Percentiles rank a stretch among this genome's conserved stretches.
These are phyloP conservation scores for Acholoe squamosa DNA, from an alignment of 2,888 invertebrate genomes.

Conservation along the genomic window DNA sequence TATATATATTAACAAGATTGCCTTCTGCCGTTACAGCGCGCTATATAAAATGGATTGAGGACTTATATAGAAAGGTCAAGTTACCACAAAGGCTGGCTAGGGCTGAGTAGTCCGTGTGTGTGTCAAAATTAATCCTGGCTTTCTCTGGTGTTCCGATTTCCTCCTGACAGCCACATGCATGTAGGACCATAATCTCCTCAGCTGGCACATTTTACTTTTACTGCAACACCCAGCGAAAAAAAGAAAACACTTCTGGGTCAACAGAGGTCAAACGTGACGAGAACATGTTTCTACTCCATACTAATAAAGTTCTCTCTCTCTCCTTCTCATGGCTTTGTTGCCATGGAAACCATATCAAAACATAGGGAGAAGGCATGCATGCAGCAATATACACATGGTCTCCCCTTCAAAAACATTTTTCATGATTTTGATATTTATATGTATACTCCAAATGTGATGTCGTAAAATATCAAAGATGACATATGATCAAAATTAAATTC, in stretches of 20 bases:
- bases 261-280: constrained; percentile 23
- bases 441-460: constrained; percentile 21
- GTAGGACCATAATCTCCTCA: background rate
- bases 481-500: constrained; percentile 6
- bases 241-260: background rate
- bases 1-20: constrained; percentile 2
- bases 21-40: background rate
- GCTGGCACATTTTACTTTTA: background rate
- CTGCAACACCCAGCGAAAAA: background rate
- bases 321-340: background rate
- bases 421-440: background rate
- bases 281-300: background rate
- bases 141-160: background rate
- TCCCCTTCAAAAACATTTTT: constrained; percentile 1
- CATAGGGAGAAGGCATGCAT: background rate
- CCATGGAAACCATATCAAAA: constrained; percentile 42
- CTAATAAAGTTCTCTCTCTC: background rate
- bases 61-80: constrained; percentile 52
- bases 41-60: constrained; percentile 22
- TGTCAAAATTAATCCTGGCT: background rate
- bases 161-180: background rate
- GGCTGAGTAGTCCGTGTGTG: background rate
- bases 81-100: constrained; percentile 31
- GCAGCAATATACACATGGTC: background rate
- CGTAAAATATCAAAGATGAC: constrained; percentile 8